Evolutionary conservation across 2,797 vertebrate species (phyloP), one percentile per base, ranked within the genome.

Genomic region (Sebastes matsubarae): DNA sequence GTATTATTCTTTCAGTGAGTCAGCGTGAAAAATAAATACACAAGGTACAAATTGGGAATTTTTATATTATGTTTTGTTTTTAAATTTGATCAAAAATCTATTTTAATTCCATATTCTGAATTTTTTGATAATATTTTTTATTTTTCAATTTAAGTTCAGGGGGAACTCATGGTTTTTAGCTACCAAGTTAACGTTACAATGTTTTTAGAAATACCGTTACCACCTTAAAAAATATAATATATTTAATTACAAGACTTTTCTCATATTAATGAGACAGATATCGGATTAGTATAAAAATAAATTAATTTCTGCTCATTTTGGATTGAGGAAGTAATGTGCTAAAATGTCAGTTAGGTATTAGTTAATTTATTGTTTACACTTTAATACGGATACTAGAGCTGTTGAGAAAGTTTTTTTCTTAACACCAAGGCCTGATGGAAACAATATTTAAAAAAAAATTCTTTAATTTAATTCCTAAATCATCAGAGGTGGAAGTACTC

Each of bases 1-100:
- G 72, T 60, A 1, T 65, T 64, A 1, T 83, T 79, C 11, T 80
- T 80, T 82, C n/a, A 63, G 0, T 2, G 8, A 38, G n/a, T 75
- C 20, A 6, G 13, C 27, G n/a, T 61, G 25, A 16, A 14, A 36
- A 58, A 61, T 14, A 46, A 5, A 75, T 55, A 4, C 34, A n/a
- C 3, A 27, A 2, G 10, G 32, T 36, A 27, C 11, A 64, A 22
- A 4, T 32, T 55, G 1, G 16, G 9, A 54, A 38, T 38, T 38
- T 42, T 42, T 16, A 42, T 38, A 42, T 42, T 42, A 42, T 16
- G 0, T 42, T 42, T 42, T 14, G 27, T 32, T 61, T 32, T 61
- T 61, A 11, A n/a, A 29, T 52, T 54, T 68, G 12, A 32, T 68
- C 5, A 27, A 67, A 50, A 30, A 16, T 32, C 11, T 1, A 20